These are phyloP conservation scores for Esox lucius DNA, from an alignment of 2,797 vertebrate genomes.

Conservation along the genomic window DNA sequence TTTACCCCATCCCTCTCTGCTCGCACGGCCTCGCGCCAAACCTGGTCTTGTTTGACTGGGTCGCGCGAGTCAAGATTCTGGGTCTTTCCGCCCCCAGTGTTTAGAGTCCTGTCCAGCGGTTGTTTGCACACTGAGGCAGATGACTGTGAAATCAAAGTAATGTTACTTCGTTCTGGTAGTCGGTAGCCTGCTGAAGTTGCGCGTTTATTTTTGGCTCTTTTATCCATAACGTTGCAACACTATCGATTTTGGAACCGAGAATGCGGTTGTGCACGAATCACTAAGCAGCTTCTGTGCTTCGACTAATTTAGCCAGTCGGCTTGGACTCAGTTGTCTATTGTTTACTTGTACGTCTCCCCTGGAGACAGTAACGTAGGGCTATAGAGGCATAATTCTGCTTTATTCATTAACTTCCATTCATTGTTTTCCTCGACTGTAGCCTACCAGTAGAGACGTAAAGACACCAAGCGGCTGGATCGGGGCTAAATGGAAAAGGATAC, in stretches of 20 bases:
- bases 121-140: conserved; percentile 30
- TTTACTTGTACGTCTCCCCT: conserved; percentile 43
- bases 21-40: conserved; percentile 75
- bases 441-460: too few species aligned
- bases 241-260: background rate
- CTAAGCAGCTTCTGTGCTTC: conserved; percentile 21
- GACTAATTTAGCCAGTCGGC: conserved; percentile 29
- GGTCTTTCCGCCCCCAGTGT: background rate
- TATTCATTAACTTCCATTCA: background rate
- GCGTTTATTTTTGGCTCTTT: conserved; percentile 45
- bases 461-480: too few species aligned
- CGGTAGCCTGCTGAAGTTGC: conserved; percentile 68
- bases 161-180: conserved; percentile 52
- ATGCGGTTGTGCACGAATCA: conserved; percentile 41
- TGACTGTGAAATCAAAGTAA: conserved; percentile 39
- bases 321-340: background rate
- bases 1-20: conserved; percentile 64
- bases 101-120: conserved; percentile 17
- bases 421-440: background rate
- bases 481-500: too few species aligned
- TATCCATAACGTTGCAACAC: conserved; percentile 36
- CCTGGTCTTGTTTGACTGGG: conserved; percentile 68
- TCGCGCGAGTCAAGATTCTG: conserved; percentile 47
- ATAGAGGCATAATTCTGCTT: background rate
- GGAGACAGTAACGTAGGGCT: conserved; percentile 28